A percentile compares a stretch with the other conserved stretches of the same genome.
Conservation (phyloP, 2,888 invertebrate genomes). For the Brachylomia viminalis region DNA sequence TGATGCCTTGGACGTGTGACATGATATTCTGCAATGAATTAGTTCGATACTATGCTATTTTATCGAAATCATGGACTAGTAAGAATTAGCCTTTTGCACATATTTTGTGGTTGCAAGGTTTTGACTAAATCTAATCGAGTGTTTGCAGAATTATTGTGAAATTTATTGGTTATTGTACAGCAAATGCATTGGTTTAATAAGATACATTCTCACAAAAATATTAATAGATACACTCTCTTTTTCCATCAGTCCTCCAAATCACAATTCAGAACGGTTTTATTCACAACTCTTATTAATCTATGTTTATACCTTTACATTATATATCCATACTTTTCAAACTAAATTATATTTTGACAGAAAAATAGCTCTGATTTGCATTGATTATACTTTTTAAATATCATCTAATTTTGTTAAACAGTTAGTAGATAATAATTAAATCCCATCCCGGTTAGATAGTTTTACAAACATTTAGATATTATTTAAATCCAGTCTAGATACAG, state of each 20-base stretch:
- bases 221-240: constrained; percentile 1
- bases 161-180: constrained; percentile 1
- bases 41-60: background rate
- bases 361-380: background rate
- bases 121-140: constrained; percentile 30
- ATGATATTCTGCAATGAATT: background rate
- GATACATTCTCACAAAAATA: constrained; percentile 56
- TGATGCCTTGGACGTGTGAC: background rate
- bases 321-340: background rate
- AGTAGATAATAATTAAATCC: constrained; percentile 9
- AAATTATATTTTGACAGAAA: constrained; percentile 8
- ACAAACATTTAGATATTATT: constrained; percentile 18
- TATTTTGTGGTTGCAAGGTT: constrained; percentile 14
- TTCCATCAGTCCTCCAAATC: constrained; percentile 44
- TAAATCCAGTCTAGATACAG: constrained; percentile 44
- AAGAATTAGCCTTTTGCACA: constrained; percentile 24
- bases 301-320: constrained; percentile 19
- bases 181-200: constrained; percentile 17
- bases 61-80: background rate
- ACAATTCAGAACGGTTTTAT: constrained; percentile 47
- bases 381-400: background rate
- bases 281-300: constrained; percentile 24
- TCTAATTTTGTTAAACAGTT: constrained; percentile 15
- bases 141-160: constrained; percentile 15
- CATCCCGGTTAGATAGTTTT: background rate